Evolutionary conservation across 2,888 invertebrate species (phyloP), one percentile per base, ranked within the genome.

Genomic region (Drosophila meridiana): DNA sequence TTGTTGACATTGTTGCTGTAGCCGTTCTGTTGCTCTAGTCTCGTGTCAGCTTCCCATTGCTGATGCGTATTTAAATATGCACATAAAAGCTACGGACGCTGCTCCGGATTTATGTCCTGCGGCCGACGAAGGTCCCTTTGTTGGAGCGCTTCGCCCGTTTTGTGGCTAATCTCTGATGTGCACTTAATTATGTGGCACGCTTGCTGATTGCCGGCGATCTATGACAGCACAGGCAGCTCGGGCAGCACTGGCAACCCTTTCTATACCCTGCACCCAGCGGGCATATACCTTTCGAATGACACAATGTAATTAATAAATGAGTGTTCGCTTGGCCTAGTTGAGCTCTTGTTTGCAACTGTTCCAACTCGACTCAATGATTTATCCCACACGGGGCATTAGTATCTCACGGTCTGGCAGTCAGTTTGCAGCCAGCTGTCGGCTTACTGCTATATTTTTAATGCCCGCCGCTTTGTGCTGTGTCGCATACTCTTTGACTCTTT

Each of bases 21-120:
- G 45, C 9, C 32, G 48, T n/a, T 50, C 32, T 32, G n/a, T 32
- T 40, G 48, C 20, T 64, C 20, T 52, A 45, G 53, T 52, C 38
- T 48, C 76, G 32, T 68, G 48, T 59, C 47, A 65, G 30, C 55
- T 63, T 67, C 64, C 65, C 72, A 70, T 63, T 83, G 83, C 64
- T 80, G 73, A 87, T 88, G 83, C 71, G 57, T 80, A 83, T 88
- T 85, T 88, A 86, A 85, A 83, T 85, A 88, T 88, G 85, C 86
- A 63, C 82, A 85, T 80, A 84, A 84, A 80, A 57, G 79, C 78
- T 40, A 66, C 47, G 63, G 59, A 63, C 73, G 13, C 62, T 57
- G 68, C 57, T 66, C 65, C 11, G 63, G 50, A 76, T 79, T 78
- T 76, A 79, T 78, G 53, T 53, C 68, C 79, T 69, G 69, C 53